These are phyloP conservation scores for Cryptotermes secundus DNA, from an alignment of 1,140 invertebrate species.

Conservation along the genomic window DNA sequence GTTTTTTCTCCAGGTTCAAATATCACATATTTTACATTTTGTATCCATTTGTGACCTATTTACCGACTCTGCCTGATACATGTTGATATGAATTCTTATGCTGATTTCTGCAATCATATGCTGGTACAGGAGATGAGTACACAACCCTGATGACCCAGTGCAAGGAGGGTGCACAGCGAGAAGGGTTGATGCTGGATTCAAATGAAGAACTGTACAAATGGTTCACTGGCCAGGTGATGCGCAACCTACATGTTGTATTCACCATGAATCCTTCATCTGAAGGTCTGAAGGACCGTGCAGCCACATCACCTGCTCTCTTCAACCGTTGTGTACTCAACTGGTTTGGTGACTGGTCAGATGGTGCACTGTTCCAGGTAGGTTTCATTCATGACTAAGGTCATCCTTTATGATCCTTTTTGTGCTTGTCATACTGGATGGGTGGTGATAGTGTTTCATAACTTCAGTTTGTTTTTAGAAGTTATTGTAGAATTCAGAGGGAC, in stretches of 20 bases:
- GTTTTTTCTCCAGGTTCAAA: too few relatives aligned
- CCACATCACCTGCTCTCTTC: slow-evolving; percentile 98
- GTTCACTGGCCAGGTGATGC: slow-evolving; percentile 98
- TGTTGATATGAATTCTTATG: background rate
- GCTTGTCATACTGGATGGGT: background rate
- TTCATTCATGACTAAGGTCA: background rate
- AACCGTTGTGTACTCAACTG: slow-evolving; percentile 99
- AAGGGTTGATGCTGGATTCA: slow-evolving; percentile 97
- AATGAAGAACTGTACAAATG: slow-evolving; percentile 98
- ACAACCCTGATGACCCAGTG: slow-evolving; percentile 99
- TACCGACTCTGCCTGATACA: too few relatives aligned
- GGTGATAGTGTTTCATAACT: too few relatives aligned
- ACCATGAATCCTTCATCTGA: slow-evolving; percentile 99
- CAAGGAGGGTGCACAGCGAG: slow-evolving; percentile 96
- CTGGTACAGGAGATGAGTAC: slow-evolving; percentile 81
- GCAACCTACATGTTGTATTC: slow-evolving; percentile 96
- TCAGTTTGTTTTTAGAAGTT: too few relatives aligned
- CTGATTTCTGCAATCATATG: background rate
- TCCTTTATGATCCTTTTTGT: background rate
- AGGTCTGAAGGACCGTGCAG: slow-evolving; percentile 95
- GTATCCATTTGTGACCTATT: too few relatives aligned
- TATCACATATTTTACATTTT: too few relatives aligned
- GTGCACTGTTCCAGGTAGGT: slow-evolving; percentile 88
- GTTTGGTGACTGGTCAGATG: slow-evolving; percentile 99
- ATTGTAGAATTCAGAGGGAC: too few relatives aligned